Percentiles rank a stretch among this genome's conserved stretches.
These are phyloP conservation scores for Brachymystax lenok DNA, from an alignment of 2,797 vertebrate genomes.

Conservation along the genomic window DNA sequence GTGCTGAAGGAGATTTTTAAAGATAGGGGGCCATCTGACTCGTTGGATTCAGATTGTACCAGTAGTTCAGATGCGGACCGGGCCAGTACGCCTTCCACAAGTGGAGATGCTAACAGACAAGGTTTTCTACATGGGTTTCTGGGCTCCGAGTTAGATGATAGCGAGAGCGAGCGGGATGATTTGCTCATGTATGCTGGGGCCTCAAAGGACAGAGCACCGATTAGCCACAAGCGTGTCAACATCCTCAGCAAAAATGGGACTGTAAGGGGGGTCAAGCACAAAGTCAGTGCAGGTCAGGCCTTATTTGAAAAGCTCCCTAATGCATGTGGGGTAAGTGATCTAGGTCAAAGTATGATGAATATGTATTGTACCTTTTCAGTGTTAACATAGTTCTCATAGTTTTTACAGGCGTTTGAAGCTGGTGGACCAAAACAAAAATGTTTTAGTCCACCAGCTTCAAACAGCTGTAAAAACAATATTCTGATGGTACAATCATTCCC, in stretches of 20 bases:
- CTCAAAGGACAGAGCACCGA: conserved; percentile 80
- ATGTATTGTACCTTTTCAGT: background rate
- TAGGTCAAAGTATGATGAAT: background rate
- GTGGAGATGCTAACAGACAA: conserved; percentile 80
- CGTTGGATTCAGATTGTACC: conserved; percentile 91
- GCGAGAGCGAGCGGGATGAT: conserved; percentile 83
- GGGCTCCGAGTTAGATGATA: conserved; percentile 84
- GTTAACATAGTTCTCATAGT: background rate
- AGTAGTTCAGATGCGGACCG: conserved; percentile 87
- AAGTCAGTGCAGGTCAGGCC: conserved; percentile 96
- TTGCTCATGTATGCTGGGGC: conserved; percentile 86
- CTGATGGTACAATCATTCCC: too few species aligned
- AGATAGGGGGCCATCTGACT: conserved; percentile 82
- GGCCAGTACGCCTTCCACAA: conserved; percentile 79
- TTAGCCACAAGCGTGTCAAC: conserved; percentile 90
- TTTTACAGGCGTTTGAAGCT: too few species aligned
- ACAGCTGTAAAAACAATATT: too few species aligned
- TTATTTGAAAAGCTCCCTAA: conserved; percentile 91
- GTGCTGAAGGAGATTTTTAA: conserved; percentile 95
- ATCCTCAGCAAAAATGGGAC: conserved; percentile 98
- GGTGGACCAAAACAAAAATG: too few species aligned
- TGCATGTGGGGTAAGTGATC: conserved; percentile 83
- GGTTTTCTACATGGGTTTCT: conserved; percentile 69
- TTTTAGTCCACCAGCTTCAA: background rate
- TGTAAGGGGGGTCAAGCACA: conserved; percentile 94